A percentile compares a stretch with the other conserved stretches of the same genome.
Conservation (phyloP, 2,113 vertebrate genomes). For the Rhynchomys soricoides region DNA sequence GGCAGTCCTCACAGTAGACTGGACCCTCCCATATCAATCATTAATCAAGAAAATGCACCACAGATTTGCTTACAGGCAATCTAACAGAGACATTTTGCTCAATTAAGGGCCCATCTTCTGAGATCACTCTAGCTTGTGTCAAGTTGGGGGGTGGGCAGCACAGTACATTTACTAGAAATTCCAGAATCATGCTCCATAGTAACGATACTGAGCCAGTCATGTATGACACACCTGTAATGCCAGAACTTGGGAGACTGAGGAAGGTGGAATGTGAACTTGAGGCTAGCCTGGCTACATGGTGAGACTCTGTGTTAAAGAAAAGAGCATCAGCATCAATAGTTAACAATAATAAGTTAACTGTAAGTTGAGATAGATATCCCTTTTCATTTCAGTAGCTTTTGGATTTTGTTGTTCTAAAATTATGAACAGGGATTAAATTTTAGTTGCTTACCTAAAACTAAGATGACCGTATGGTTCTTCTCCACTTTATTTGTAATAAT, state of each 20-base stretch:
- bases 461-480: not conserved
- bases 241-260: not conserved
- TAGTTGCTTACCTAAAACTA: not conserved
- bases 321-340: not conserved
- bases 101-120: not conserved
- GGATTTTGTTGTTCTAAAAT: not conserved
- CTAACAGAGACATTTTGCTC: not conserved
- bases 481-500: slow-evolving; percentile 10
- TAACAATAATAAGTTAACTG: not conserved
- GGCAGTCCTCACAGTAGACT: not conserved
- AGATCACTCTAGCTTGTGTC: not conserved
- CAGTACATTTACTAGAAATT: not conserved
- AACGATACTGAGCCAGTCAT: not conserved
- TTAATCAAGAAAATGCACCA: not conserved
- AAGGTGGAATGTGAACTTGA: not conserved
- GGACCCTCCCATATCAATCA: not conserved
- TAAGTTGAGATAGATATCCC: not conserved
- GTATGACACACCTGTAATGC: not conserved
- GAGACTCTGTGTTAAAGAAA: not conserved
- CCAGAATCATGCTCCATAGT: not conserved
- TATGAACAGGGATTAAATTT: not conserved
- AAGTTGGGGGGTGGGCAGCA: not conserved
- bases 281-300: not conserved
- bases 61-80: not conserved
- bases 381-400: not conserved